Evolutionary conservation across 2,113 vertebrate genomes (phyloP), one percentile per base, ranked within the genome.

Genomic region (Silurus asotus): DNA sequence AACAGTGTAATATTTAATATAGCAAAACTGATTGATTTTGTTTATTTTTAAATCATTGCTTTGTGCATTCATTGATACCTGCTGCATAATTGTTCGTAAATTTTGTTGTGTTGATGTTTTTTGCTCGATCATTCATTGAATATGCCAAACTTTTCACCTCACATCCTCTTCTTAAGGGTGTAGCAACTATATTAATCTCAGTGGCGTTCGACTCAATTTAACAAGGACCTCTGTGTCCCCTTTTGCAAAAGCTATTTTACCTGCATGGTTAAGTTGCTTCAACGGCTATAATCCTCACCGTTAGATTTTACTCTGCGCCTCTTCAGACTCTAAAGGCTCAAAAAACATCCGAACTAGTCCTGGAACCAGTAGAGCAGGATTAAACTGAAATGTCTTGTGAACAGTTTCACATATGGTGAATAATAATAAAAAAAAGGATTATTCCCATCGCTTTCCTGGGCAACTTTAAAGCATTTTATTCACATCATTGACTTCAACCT

Each of bases 391-490:
- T 78, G 75, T 28, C 75, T 19, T 4, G 2, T 78, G 14, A 56
- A 78, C 53, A 78, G 23, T 55, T 25, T 55, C 15, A 76, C 51
- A 78, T 78, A 53, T 55, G n/a, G 53, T 2, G 56, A 76, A 76
- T 76, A 76, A 76, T 55, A 76, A 77, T 67, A 67, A 67, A 45
- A 45, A 51, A 77, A 25, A 76, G 1, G 25, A 56, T 55, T 19
- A 58, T 10, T 15, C 23, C 15, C 14, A 59, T 19, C 25, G 19
- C 25, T 20, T 20, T 59, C 25, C 25, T 59, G n/a, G 55, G 25
- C 4, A 79, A 79, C 25, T 77, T 77, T 59, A 79, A 58, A 59
- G 15, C 76, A 79, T 19, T 79, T n/a, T 28, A 37, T 58, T 59
- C 15, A 58, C 55, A 79, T 58, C 55, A 37, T 79, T 79, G 76